Conservation (phyloP, 1,140 invertebrate species). For the Leguminivora glycinivorella region DNA sequence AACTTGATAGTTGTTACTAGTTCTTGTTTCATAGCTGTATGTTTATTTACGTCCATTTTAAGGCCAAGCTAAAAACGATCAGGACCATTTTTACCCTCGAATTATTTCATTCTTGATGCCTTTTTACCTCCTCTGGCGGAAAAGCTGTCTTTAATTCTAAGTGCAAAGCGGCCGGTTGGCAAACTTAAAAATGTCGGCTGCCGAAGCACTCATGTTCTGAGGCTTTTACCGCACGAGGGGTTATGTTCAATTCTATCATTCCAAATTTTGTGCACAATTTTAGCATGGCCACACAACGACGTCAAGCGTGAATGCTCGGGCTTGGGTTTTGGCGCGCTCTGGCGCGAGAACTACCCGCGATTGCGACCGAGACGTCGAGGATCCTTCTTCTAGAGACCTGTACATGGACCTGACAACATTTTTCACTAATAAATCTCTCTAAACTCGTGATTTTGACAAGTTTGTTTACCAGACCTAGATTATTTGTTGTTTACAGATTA, state of each 20-base stretch:
- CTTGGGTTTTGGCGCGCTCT: slow-evolving; percentile 68
- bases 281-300: slow-evolving; percentile 52
- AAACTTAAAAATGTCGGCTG: too few relatives aligned
- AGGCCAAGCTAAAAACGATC: slow-evolving; percentile 18
- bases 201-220: too few relatives aligned
- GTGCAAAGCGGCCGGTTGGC: too few relatives aligned
- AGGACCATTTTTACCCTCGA: neutral
- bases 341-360: slow-evolving; percentile 39
- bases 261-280: slow-evolving; percentile 30
- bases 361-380: slow-evolving; percentile 1
- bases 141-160: too few relatives aligned
- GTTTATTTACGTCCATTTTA: slow-evolving; percentile 15
- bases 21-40: neutral
- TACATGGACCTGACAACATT: slow-evolving; percentile 5
- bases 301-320: slow-evolving; percentile 77
- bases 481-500: neutral
- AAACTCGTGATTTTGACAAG: neutral
- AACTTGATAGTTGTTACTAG: too few relatives aligned
- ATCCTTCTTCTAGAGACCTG: slow-evolving; percentile 6
- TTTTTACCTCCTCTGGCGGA: too few relatives aligned
- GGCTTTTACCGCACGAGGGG: too few relatives aligned
- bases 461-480: neutral
- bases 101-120: neutral
- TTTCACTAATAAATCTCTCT: neutral
- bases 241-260: slow-evolving; percentile 8